phyloP scores from a whole-genome alignment of 2,113 vertebrate species.

The Pungitius pungitius region DNA sequence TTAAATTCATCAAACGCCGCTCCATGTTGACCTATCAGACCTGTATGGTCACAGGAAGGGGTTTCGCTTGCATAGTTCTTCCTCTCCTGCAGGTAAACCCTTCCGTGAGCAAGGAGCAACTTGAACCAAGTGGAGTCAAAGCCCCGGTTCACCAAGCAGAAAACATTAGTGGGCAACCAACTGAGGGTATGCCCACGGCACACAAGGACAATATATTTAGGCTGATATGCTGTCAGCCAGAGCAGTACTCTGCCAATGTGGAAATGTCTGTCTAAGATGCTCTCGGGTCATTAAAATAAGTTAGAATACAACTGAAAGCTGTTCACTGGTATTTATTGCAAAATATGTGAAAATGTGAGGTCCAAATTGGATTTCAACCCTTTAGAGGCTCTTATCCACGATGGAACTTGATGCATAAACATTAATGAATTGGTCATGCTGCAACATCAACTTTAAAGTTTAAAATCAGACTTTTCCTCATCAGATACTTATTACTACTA shows the following conservation, averaged over 20 bases:
- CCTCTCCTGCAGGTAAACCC: background rate
- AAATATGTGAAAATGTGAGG: background rate
- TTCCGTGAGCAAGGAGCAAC: constrained; percentile 14
- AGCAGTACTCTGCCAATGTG: background rate
- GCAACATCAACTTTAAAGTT: background rate
- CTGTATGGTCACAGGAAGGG: background rate
- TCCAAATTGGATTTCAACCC: background rate
- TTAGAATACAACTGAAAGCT: background rate
- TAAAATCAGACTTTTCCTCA: background rate
- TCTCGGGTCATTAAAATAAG: constrained; percentile 2
- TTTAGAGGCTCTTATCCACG: background rate
- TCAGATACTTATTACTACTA: background rate
- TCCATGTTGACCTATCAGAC: background rate
- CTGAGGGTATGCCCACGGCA: constrained; percentile 49
- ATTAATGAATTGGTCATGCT: background rate
- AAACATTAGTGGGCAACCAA: constrained; percentile 47
- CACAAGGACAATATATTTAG: constrained; percentile 51
- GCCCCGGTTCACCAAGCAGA: constrained; percentile 38
- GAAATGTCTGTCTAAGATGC: constrained; percentile 5
- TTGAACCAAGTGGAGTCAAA: constrained; percentile 32
- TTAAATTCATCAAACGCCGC: background rate
- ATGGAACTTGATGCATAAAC: background rate
- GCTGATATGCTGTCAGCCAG: constrained; percentile 18
- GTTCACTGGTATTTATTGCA: background rate
- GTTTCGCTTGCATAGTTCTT: background rate